phyloP scores from a whole-genome alignment of 2,113 vertebrate genomes.

The Amphilophus citrinellus region DNA sequence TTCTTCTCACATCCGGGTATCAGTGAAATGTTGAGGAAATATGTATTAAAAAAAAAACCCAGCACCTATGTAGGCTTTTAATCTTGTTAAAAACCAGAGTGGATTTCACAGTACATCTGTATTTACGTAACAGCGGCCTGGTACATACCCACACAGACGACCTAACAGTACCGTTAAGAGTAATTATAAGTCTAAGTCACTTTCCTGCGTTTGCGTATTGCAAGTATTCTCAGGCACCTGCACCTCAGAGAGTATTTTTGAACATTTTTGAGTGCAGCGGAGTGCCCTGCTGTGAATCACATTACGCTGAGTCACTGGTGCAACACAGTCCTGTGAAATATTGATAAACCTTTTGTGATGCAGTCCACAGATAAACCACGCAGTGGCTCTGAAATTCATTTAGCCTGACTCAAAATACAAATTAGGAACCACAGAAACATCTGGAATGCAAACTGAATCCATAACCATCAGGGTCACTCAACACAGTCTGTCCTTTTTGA shows the following conservation, averaged over 20 bases:
- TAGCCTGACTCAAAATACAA: not conserved
- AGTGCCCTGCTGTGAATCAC: slow-evolving; percentile 7
- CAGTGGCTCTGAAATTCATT: not conserved
- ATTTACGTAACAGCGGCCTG: not conserved
- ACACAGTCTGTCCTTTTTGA: not conserved
- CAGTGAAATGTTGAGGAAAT: not conserved
- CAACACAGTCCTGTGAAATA: not conserved
- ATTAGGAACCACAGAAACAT: not conserved
- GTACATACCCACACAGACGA: not conserved
- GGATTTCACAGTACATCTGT: not conserved
- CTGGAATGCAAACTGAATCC: not conserved
- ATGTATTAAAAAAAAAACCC: not conserved
- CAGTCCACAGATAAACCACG: not conserved
- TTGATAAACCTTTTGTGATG: not conserved
- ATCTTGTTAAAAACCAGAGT: slow-evolving; percentile 2
- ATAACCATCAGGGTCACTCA: not conserved
- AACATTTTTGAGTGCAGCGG: not conserved
- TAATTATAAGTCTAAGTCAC: not conserved
- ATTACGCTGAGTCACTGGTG: not conserved
- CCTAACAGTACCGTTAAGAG: not conserved
- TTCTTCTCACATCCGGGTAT: not conserved
- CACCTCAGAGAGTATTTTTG: not conserved
- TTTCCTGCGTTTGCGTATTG: not conserved
- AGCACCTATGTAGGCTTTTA: slow-evolving; percentile 14
- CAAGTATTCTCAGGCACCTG: not conserved